Base-by-base conservation (phyloP, 2,113 vertebrate species). In the Gymnarchus niloticus region DNA sequence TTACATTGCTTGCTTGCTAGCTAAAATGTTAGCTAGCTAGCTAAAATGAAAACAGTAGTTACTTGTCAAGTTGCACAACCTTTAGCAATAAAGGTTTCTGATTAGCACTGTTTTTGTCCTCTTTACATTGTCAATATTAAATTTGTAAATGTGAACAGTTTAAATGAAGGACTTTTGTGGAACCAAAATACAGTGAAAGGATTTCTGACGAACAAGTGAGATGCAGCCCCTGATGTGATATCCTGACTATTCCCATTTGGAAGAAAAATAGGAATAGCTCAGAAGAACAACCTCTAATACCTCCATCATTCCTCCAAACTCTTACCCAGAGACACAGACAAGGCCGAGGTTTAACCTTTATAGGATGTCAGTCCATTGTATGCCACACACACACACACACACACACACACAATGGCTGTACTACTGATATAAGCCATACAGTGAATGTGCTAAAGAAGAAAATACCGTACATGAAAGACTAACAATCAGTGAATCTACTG, bases 31-130 rank as follows among this genome's bases (percentile, higher is more conserved):
- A 81, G n/a, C 23, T 81, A 52, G 48, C 49, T n/a, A 80, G 76
- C 76, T 80, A n/a, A 81, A 81, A 51, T 14, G 12, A 81, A 52
- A 81, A 81, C 14, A 25, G 46, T 51, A 81, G 49, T 81, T 81
- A 49, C 19, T 48, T 80, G 77, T 81, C 44, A 81, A 52, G 25
- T 33, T 78, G 76, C 76, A 82, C 48, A 82, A 52, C 80, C 80
- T 82, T 82, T 54, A 82, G 46, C 44, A 81, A 54, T 82, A 54
- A 82, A 82, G 80, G 25, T 82, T 82, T 54, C 46, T 54, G 28
- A 82, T 48, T 49, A 56, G 56, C 48, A 82, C 17, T 52, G 17
- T 48, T 52, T 81, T 81, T 81, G 54, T 19, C 51, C 23, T 52
- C 37, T 52, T 81, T 81, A 25, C 12, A n/a, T 65, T 1, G 1